phyloP scores from a whole-genome alignment of 2,888 invertebrate species.

The Diplolepis rosae region DNA sequence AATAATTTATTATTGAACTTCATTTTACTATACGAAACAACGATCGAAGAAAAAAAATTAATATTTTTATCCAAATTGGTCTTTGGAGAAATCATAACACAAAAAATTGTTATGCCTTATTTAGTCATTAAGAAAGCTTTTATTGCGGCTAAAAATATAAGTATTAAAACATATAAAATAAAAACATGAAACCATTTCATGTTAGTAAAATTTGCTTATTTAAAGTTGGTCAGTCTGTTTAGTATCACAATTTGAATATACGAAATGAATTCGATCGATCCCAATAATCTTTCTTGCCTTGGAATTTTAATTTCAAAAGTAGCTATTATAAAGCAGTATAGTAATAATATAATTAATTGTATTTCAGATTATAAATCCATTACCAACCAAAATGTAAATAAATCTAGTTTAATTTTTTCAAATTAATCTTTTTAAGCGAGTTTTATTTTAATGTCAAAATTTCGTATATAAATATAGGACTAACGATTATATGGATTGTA shows the following conservation, averaged over 20 bases:
- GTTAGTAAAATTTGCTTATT: not conserved
- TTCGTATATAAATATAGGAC: not conserved
- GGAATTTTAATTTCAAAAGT: not conserved
- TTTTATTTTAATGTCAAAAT: not conserved
- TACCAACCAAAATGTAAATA: not conserved
- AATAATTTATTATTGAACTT: no score
- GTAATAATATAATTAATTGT: not conserved
- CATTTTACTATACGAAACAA: no score
- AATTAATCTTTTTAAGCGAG: not conserved
- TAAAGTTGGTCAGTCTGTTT: not conserved
- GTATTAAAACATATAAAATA: no score
- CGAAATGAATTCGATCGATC: constrained; percentile 6
- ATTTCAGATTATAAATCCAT: not conserved
- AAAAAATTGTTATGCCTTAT: no score
- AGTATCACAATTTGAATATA: not conserved
- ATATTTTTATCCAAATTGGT: no score
- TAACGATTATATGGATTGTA: not conserved
- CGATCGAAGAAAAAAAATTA: no score
- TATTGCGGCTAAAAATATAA: no score
- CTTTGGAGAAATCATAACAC: no score
- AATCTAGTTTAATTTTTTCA: not conserved
- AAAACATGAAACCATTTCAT: not conserved
- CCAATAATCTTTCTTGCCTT: not conserved
- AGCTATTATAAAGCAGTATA: not conserved
- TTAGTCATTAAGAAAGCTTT: no score